These are phyloP conservation scores for Hypocryptadius cinnamomeus DNA, from an alignment of 2,113 vertebrate species.

Conservation along the genomic window DNA sequence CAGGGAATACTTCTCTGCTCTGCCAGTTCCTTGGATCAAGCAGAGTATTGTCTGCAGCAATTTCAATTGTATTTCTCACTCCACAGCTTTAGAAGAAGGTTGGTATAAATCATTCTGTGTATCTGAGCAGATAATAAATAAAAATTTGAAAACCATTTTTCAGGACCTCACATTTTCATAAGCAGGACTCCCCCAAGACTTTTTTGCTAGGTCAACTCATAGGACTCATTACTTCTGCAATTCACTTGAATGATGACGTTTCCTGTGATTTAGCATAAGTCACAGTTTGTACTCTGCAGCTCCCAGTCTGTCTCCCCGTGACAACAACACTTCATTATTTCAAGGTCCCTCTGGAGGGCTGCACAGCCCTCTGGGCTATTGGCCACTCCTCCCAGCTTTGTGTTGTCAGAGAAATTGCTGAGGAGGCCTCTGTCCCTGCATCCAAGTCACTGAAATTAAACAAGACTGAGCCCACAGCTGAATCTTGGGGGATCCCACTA, in stretches of 20 bases:
- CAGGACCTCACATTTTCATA: neutral
- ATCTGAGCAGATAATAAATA: neutral
- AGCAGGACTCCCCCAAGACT: neutral
- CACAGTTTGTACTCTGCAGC: neutral
- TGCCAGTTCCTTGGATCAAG: neutral
- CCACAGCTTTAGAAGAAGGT: neutral
- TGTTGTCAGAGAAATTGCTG: neutral
- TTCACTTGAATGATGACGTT: neutral
- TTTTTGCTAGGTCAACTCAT: neutral
- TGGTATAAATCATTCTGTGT: neutral
- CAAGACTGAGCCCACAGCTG: rapidly evolving
- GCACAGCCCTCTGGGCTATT: rapidly evolving
- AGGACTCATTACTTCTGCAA: rapidly evolving
- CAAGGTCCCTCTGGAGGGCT: no score
- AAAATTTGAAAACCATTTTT: neutral
- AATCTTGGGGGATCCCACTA: rapidly evolving
- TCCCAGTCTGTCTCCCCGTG: neutral
- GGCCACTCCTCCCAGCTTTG: neutral
- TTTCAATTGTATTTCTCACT: neutral
- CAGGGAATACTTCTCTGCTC: neutral
- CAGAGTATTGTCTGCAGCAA: neutral
- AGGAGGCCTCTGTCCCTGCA: neutral
- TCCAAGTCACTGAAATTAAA: neutral
- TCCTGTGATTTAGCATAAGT: neutral
- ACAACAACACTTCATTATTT: neutral